Percentiles rank a stretch among this genome's conserved stretches.
Evolutionary conservation across 2,797 vertebrate genomes (phyloP).

Genomic region (Selene dorsalis): DNA sequence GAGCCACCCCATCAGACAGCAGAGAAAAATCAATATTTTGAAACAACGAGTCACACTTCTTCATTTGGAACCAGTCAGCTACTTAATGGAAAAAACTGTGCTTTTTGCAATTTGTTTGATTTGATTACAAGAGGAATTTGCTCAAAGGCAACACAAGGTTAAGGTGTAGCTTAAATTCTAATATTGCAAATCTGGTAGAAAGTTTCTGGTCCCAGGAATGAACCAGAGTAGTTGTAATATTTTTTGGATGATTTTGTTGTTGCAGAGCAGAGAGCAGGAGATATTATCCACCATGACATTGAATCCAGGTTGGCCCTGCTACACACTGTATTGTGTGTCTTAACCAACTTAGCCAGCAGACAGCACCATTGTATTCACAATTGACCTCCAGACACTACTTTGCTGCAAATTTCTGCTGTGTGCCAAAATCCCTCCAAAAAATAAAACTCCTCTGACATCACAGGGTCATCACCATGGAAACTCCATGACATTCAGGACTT

Average conservation of each 20-base stretch:
- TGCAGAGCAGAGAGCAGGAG: neutral
- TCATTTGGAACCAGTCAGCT: constrained; percentile 1
- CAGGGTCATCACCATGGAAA: constrained; percentile 36
- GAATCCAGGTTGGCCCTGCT: neutral
- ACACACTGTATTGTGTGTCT: neutral
- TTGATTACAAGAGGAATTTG: neutral
- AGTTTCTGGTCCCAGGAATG: neutral
- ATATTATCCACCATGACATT: neutral
- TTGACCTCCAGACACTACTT: neutral
- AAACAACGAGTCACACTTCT: constrained; percentile 31
- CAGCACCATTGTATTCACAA: constrained; percentile 29
- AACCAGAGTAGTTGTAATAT: neutral
- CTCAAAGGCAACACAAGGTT: neutral
- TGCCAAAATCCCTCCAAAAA: neutral
- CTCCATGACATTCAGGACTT: constrained; percentile 26
- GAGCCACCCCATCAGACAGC: constrained; percentile 43
- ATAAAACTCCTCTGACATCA: neutral
- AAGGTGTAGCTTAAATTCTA: neutral
- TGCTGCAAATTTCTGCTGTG: constrained; percentile 5
- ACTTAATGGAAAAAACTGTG: neutral
- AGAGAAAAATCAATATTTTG: constrained; percentile 51
- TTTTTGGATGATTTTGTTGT: neutral
- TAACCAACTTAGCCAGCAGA: constrained; percentile 37
- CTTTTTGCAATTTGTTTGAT: neutral
- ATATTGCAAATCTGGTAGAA: neutral